Conservation (phyloP, 2,888 invertebrate genomes). For the Adelphocoris suturalis region DNA sequence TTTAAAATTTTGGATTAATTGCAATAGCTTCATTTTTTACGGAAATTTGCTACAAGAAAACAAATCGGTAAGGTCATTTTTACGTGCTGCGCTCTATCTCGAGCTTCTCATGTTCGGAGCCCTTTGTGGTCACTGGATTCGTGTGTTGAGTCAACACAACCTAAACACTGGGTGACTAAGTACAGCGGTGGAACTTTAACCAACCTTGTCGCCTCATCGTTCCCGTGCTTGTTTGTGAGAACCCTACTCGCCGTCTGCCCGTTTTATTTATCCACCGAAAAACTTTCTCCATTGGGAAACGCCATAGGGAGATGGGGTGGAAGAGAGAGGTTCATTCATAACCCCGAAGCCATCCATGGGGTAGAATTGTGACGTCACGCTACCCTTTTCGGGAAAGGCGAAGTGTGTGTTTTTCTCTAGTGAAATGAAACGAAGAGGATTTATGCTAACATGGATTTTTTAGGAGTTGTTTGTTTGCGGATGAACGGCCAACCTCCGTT, state of each 20-base stretch:
- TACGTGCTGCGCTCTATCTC: too few relatives aligned
- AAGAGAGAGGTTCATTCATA: neutral
- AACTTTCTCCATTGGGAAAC: neutral
- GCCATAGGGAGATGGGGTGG: neutral
- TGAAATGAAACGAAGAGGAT: slow-evolving; percentile 3
- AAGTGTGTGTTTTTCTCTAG: neutral
- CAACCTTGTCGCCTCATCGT: neutral
- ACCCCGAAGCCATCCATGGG: neutral
- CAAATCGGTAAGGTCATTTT: too few relatives aligned
- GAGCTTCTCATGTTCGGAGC: too few relatives aligned
- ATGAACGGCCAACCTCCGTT: neutral
- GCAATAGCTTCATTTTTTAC: too few relatives aligned
- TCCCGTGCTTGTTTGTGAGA: slow-evolving; percentile 10
- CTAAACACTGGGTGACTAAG: too few relatives aligned
- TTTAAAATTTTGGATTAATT: too few relatives aligned
- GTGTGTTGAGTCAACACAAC: too few relatives aligned
- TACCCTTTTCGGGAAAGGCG: neutral
- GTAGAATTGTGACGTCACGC: neutral
- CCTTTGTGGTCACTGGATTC: too few relatives aligned
- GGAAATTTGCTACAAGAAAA: too few relatives aligned
- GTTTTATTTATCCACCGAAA: neutral
- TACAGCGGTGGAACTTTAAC: too few relatives aligned
- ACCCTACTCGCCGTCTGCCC: neutral
- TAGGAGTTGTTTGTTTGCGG: neutral
- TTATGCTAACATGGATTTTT: slow-evolving; percentile 4